These are phyloP conservation scores for Drosophila lowei DNA, from an alignment of 1,140 invertebrate genomes.

Conservation along the genomic window DNA sequence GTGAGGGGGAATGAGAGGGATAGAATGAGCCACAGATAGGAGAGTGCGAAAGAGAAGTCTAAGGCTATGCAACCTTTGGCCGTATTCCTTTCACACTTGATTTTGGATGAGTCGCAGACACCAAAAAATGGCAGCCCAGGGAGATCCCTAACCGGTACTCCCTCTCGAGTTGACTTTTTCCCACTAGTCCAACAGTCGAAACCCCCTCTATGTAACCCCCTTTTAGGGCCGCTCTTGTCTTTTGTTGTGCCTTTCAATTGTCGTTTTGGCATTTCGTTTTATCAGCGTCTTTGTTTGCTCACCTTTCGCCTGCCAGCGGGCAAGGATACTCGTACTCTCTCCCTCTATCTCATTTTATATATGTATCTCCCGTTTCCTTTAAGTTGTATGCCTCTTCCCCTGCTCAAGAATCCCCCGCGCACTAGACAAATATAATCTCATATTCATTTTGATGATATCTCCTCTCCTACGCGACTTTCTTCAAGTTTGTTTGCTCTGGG, in stretches of 20 bases:
- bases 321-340: constrained; percentile 37
- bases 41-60: constrained; percentile 6
- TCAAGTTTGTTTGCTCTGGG: constrained; percentile 56
- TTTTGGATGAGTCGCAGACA: constrained; percentile 56
- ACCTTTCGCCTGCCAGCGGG: constrained; percentile 53
- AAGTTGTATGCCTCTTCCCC: not conserved
- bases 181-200: constrained; percentile 44
- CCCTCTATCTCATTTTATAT: constrained; percentile 1
- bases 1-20: not conserved
- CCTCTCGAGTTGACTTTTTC: constrained; percentile 63
- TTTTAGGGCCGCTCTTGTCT: constrained; percentile 36
- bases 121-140: constrained; percentile 69
- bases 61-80: constrained; percentile 51
- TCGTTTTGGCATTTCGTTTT: constrained; percentile 79
- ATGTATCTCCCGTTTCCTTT: not conserved
- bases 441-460: constrained; percentile 79
- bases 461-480: constrained; percentile 40
- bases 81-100: constrained; percentile 76
- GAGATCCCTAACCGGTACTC: constrained; percentile 26
- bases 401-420: not conserved
- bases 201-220: constrained; percentile 2
- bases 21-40: not conserved
- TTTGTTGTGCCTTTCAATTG: constrained; percentile 78
- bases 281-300: constrained; percentile 77
- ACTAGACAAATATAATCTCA: constrained; percentile 73